phyloP scores from a whole-genome alignment of 35 echinoderm and acorn worm genomes.

The Acanthaster planci region DNA sequence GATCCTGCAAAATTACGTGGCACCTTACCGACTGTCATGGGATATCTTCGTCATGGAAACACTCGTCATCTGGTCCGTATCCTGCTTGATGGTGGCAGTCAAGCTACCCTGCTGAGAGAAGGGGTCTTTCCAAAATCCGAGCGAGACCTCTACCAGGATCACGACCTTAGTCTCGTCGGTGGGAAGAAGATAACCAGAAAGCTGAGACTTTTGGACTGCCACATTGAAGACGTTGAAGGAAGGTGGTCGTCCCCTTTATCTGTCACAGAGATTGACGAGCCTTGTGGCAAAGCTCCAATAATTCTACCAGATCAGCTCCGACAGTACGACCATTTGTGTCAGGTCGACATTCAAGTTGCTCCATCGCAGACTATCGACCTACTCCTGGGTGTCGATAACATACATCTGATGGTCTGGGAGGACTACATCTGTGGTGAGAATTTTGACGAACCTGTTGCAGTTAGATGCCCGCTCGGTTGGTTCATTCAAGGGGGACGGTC shows the following conservation, averaged over 20 bases:
- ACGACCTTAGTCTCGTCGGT: slow-evolving; percentile 71
- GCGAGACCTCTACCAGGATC: slow-evolving; percentile 66
- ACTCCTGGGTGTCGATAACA: slow-evolving; percentile 78
- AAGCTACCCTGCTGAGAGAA: slow-evolving; percentile 62
- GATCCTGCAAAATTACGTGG: slow-evolving; percentile 36
- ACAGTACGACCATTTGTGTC: slow-evolving; percentile 47
- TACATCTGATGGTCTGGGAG: slow-evolving; percentile 65
- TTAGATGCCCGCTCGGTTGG: slow-evolving; percentile 66
- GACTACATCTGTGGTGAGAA: slow-evolving; percentile 59
- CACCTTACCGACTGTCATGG: slow-evolving; percentile 71
- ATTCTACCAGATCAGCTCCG: slow-evolving; percentile 45
- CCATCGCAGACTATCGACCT: slow-evolving; percentile 66
- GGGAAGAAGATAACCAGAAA: slow-evolving; percentile 58
- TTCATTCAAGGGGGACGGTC: slow-evolving; percentile 61
- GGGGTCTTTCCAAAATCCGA: slow-evolving; percentile 62
- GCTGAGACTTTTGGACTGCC: slow-evolving; percentile 68
- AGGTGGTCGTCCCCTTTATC: slow-evolving; percentile 65
- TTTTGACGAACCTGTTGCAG: slow-evolving; percentile 42
- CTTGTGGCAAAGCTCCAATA: slow-evolving; percentile 57
- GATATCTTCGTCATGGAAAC: slow-evolving; percentile 55
- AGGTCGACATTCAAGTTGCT: slow-evolving; percentile 45
- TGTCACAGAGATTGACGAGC: slow-evolving; percentile 71
- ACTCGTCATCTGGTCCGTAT: slow-evolving; percentile 57
- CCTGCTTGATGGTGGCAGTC: slow-evolving; percentile 70
- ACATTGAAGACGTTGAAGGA: slow-evolving; percentile 63